phyloP scores from a whole-genome alignment of 2,888 invertebrate genomes.

The Zygogramma bicolorata region DNA sequence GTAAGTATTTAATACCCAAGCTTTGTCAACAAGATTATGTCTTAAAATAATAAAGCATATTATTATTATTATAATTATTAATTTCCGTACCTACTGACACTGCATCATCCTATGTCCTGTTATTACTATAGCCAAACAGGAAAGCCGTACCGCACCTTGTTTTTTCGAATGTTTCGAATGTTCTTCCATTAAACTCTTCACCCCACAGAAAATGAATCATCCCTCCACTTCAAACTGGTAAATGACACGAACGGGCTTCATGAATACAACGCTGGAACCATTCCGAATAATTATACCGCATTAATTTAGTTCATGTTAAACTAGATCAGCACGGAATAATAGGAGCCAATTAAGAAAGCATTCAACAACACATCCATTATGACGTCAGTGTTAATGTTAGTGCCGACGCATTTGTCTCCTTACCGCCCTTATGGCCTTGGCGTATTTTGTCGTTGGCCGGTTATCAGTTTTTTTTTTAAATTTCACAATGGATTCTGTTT shows the following conservation, averaged over 20 bases:
- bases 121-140: too few species aligned
- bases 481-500: too few species aligned
- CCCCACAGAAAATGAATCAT: conserved; percentile 2
- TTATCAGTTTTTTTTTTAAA: neutral
- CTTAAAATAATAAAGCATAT: too few species aligned
- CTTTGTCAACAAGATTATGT: too few species aligned
- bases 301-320: conserved; percentile 47
- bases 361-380: conserved; percentile 53
- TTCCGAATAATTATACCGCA: conserved; percentile 20
- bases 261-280: conserved; percentile 3
- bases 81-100: too few species aligned
- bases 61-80: too few species aligned
- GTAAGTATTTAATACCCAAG: too few species aligned
- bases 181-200: neutral
- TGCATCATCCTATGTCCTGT: too few species aligned
- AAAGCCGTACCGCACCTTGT: neutral
- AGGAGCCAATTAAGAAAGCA: conserved; percentile 53
- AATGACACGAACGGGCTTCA: conserved; percentile 6
- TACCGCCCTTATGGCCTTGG: neutral
- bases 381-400: conserved; percentile 44
- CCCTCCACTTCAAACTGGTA: neutral
- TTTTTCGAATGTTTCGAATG: neutral
- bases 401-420: conserved; percentile 4
- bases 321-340: conserved; percentile 48
- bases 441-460: neutral